Base-by-base conservation (phyloP, 2,113 vertebrate genomes). In the Miniopterus natalensis region DNA sequence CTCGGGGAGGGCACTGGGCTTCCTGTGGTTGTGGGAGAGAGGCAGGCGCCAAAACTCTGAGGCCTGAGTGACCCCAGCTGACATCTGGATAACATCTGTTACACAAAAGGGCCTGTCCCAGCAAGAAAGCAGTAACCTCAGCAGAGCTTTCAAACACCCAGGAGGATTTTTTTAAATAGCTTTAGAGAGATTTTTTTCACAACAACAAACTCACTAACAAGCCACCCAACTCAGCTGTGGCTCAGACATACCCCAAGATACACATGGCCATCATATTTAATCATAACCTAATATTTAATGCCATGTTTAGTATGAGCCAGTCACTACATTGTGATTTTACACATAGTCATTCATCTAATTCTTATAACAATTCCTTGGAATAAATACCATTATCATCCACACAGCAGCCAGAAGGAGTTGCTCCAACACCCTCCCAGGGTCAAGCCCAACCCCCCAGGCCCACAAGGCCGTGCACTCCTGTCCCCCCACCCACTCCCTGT, bases 1-100 rank as follows among this genome's bases (percentile, higher is more conserved):
- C 80, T 73, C 7, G 0, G 21, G 68, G 73, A 81, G 66, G 81
- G 88, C 40, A 1, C 71, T 42, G 59, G 75, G 71, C 71, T 92
- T 57, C 88, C 91, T 15, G 0, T 21, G 96, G 93, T 88, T 74
- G 10, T 95, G 93, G 95, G 93, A 97, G 93, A 90, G 89, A 75
- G 68, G 83, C 91, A n/a, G 85, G 66, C 1, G 45, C 95, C 93
- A 95, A 92, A 77, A 71, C 88, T 92, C 88, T 0, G 18, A 73
- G 88, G 85, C 94, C 18, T 3, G 0, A 25, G 47, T 96, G 96
- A 94, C 96, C 96, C 92, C 40, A 21, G 86, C 70, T 93, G 95
- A 95, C 95, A 96, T 96, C 96, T 96, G 97, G 83, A 78, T 85
- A 88, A 88, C 95, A 97, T 96, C 96, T 97, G 96, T 78, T 83